phyloP scores from a whole-genome alignment of 1,140 invertebrate genomes.

The Lucilia sericata region DNA sequence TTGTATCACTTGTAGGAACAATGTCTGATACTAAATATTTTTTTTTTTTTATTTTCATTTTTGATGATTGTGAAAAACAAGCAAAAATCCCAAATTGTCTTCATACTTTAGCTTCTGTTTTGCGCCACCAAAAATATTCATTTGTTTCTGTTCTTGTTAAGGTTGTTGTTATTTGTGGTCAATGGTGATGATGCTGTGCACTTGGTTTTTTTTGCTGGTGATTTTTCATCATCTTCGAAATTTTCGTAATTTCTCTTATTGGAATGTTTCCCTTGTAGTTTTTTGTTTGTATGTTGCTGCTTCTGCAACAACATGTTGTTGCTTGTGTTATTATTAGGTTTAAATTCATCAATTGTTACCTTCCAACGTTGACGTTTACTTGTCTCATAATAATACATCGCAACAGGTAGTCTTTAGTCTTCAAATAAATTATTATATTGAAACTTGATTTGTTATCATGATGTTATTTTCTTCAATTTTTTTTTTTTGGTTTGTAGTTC shows the following conservation, averaged over 20 bases:
- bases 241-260: constrained; percentile 6
- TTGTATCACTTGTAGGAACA: constrained; percentile 30
- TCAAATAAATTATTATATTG: constrained; percentile 22
- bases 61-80: neutral
- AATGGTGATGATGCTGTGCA: constrained; percentile 15
- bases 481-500: too few species aligned
- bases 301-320: neutral
- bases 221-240: neutral
- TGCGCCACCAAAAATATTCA: constrained; percentile 43
- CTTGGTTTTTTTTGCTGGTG: neutral
- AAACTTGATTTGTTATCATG: constrained; percentile 27
- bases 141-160: constrained; percentile 9
- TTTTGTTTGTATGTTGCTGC: too few species aligned
- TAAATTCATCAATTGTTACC: constrained; percentile 30
- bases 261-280: neutral
- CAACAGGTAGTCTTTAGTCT: constrained; percentile 23
- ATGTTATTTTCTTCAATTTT: neutral
- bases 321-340: neutral
- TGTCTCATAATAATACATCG: constrained; percentile 41
- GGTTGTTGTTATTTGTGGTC: neutral
- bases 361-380: constrained; percentile 24
- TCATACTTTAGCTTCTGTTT: constrained; percentile 35
- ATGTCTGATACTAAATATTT: neutral
- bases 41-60: neutral
- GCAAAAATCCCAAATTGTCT: constrained; percentile 4